phyloP scores from a whole-genome alignment of 2,888 invertebrate genomes.

The Megalurothrips usitatus region DNA sequence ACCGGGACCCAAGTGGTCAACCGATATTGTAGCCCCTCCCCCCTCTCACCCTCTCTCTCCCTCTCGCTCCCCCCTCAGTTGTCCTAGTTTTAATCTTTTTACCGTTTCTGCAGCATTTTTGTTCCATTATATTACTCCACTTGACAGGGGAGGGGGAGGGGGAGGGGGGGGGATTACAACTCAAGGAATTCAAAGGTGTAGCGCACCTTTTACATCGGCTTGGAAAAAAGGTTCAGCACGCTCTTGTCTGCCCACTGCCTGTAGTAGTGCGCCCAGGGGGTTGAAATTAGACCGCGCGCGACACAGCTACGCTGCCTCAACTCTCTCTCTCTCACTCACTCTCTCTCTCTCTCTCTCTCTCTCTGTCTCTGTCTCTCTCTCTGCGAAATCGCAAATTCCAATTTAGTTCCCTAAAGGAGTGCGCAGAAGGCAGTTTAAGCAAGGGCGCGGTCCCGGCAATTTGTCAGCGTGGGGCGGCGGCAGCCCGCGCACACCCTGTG shows the following conservation, averaged over 20 bases:
- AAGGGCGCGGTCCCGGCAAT: neutral
- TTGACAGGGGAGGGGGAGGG: neutral
- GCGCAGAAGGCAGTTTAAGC: neutral
- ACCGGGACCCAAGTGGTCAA: neutral
- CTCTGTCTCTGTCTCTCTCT: neutral
- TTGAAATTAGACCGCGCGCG: neutral
- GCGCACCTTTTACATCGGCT: too few species aligned
- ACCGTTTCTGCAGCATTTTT: too few species aligned
- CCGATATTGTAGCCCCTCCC: too few species aligned
- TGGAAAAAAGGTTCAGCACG: too few species aligned
- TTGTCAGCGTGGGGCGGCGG: neutral
- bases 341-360: neutral
- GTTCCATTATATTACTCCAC: neutral
- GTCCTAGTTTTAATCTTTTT: too few species aligned
- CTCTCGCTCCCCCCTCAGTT: neutral
- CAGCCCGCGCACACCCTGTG: neutral
- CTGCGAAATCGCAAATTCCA: conserved; percentile 19
- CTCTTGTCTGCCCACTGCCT: too few species aligned
- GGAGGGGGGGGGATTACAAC: too few species aligned
- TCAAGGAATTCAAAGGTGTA: too few species aligned
- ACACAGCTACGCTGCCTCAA: too few species aligned
- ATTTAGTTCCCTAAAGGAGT: conserved; percentile 13
- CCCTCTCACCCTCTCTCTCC: neutral
- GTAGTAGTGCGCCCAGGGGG: too few species aligned
- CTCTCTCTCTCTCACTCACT: too few species aligned